Evolutionary conservation across 1,140 invertebrate species (phyloP).

Genomic region (Notospermus geniculatus): DNA sequence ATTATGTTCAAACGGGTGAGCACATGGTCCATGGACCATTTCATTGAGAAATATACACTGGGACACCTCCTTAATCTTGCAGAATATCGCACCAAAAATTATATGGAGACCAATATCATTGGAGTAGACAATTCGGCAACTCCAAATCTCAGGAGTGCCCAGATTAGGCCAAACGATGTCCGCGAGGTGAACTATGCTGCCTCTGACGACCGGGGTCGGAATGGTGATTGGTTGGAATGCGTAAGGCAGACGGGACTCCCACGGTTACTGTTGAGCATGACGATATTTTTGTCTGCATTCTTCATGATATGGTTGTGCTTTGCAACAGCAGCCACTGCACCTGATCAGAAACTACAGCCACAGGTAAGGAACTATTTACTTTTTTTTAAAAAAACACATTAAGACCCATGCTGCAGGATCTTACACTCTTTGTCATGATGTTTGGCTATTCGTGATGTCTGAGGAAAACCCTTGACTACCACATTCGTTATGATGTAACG

Average conservation of each 20-base stretch:
- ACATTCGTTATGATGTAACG: too few relatives aligned
- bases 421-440: too few relatives aligned
- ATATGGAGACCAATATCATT: conserved; percentile 42
- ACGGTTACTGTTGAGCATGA: conserved; percentile 56
- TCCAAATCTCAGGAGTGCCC: conserved; percentile 36
- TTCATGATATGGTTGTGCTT: conserved; percentile 61
- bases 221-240: conserved; percentile 59
- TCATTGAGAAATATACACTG: too few relatives aligned
- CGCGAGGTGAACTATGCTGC: conserved; percentile 20
- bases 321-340: conserved; percentile 49
- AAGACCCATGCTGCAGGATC: too few relatives aligned
- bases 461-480: too few relatives aligned
- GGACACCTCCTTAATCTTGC: too few relatives aligned
- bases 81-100: conserved; percentile 40
- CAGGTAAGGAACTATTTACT: conserved; percentile 9
- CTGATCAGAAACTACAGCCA: conserved; percentile 31
- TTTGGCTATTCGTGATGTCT: too few relatives aligned
- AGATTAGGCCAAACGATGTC: conserved; percentile 31
- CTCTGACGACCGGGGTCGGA: conserved; percentile 11
- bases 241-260: conserved; percentile 60
- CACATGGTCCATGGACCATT: too few relatives aligned
- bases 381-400: too few relatives aligned
- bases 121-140: conserved; percentile 42
- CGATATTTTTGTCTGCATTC: conserved; percentile 55
- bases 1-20: too few relatives aligned